These are phyloP conservation scores for Fulmarus glacialis DNA, from an alignment of 2,113 vertebrate species.

Conservation along the genomic window DNA sequence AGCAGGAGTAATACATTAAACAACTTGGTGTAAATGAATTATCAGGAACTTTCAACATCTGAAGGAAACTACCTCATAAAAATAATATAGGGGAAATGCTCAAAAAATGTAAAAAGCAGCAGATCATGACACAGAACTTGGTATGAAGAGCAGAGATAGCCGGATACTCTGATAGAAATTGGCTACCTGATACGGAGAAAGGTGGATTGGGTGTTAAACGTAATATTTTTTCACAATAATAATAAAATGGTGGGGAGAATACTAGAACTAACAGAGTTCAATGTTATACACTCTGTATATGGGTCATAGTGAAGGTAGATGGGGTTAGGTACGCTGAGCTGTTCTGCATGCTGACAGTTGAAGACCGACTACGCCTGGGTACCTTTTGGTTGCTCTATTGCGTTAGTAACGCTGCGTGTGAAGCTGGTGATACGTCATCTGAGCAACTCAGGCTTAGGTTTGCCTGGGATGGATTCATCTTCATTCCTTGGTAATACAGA, in stretches of 20 bases:
- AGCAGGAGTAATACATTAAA: background rate
- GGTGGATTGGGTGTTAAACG: background rate
- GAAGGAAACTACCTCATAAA: background rate
- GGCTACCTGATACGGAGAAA: background rate
- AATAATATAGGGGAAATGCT: background rate
- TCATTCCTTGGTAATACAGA: background rate
- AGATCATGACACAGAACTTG: background rate
- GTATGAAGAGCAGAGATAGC: background rate
- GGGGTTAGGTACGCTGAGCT: rapidly evolving
- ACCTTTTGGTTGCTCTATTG: background rate
- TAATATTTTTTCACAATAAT: background rate
- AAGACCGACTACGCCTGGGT: background rate
- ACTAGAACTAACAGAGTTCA: background rate
- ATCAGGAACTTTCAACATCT: background rate
- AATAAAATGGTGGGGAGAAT: background rate
- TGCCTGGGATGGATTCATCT: background rate
- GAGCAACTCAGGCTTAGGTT: background rate
- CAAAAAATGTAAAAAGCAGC: background rate
- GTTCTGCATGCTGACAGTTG: background rate
- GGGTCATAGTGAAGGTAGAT: background rate
- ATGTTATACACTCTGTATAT: rapidly evolving
- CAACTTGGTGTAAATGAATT: background rate
- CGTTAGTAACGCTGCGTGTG: background rate
- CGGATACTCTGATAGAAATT: background rate
- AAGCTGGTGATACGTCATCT: rapidly evolving